Base-by-base conservation (phyloP, 2,113 vertebrate species). In the Kryptolebias marmoratus region DNA sequence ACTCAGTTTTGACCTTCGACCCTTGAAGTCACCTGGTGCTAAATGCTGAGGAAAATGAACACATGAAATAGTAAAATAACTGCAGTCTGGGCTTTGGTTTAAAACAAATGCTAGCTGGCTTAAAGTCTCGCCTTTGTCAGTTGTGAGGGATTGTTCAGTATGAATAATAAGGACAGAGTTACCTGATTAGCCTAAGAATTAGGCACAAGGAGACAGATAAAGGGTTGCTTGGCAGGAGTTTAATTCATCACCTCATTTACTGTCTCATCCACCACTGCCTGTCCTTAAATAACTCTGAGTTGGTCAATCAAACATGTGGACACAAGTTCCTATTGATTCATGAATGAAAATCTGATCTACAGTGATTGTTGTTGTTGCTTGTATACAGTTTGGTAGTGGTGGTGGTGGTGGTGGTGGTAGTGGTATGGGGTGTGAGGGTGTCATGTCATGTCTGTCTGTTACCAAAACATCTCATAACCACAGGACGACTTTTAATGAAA, bases 171-270 rank as follows among this genome's bases (percentile, higher is more conserved):
- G 14, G 42, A 47, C 15, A 56, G 27, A 22, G 39, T 48, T 56
- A 30, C 36, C 52, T 30, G 36, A 57, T 32, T 47, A 28, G 65
- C 54, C 28, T n/a, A 7, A 47, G 27, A 57, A 48, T 56, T 56
- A 57, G 15, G n/a, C 9, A 44, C 27, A 67, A 67, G 39, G 50
- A 68, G 39, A 28, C 2, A 57, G 27, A 18, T 54, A 55, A 67
- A 55, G 27, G 14, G 14, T 45, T 57, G 16, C 11, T 30, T 57
- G 18, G 15, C 36, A 22, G 12, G 49, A 11, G 49, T 31, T 66
- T 66, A 5, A 66, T 54, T 27, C n/a, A 14, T 39, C 64, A 27
- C 8, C 28, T 14, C 14, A 27, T 39, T 53, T 27, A 39, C 14
- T 14, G 48, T 66, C 36, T 52, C 64, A 54, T 66, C 31, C 12